Conservation (phyloP, 64 coral and sea anemone genomes). For the Montipora sp. region DNA sequence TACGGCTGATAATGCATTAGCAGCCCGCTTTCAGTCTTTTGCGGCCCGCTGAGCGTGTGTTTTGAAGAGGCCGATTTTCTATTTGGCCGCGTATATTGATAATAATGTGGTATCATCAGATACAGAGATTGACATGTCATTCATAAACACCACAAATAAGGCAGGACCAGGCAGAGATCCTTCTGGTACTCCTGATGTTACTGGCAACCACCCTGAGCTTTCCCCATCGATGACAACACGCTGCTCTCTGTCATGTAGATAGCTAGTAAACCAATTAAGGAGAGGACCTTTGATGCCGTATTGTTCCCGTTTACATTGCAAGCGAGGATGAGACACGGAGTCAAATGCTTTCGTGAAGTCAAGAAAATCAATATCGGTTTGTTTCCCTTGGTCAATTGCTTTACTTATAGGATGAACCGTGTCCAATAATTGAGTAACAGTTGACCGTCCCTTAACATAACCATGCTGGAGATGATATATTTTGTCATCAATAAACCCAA, state of each 20-base stretch:
- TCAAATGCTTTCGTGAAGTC: slow-evolving; percentile 24
- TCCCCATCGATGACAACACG: slow-evolving; percentile 48
- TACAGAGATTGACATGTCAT: slow-evolving; percentile 31
- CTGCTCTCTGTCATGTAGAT: slow-evolving; percentile 46
- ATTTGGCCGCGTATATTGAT: no score
- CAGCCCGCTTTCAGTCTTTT: no score
- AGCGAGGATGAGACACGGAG: slow-evolving; percentile 16
- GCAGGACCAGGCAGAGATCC: slow-evolving; percentile 50
- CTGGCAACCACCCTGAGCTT: not conserved
- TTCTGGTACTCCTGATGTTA: slow-evolving; percentile 20
- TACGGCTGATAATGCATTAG: no score
- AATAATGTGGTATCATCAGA: no score
- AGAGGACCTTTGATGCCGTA: slow-evolving; percentile 50
- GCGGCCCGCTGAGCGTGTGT: no score
- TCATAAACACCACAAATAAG: slow-evolving; percentile 63
- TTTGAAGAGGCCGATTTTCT: no score
- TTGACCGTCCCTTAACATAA: slow-evolving; percentile 52
- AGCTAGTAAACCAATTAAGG: slow-evolving; percentile 67
- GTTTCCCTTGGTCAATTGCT: slow-evolving; percentile 29
- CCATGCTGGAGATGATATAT: slow-evolving; percentile 58
- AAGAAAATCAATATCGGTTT: slow-evolving; percentile 45
- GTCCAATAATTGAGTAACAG: slow-evolving; percentile 53
- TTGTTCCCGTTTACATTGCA: slow-evolving; percentile 47
- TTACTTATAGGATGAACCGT: slow-evolving; percentile 10
- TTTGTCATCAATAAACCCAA: slow-evolving; percentile 18